Conservation (phyloP, 2,113 vertebrate species). For the Syngnathus typhle region DNA sequence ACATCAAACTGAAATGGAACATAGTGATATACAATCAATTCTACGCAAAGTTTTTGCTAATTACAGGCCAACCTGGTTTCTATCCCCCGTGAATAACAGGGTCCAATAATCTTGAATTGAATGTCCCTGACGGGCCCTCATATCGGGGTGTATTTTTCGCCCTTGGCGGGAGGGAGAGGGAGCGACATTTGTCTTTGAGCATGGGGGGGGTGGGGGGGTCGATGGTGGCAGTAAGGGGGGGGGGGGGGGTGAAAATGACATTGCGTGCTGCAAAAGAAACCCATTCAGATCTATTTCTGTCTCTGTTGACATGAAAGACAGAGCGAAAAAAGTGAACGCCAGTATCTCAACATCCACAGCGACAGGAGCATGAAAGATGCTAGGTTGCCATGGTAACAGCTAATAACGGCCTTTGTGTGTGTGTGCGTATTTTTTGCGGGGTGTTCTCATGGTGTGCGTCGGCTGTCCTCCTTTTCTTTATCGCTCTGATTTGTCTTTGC, state of each 20-base stretch:
- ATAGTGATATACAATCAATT: too few species aligned
- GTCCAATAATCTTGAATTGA: background rate
- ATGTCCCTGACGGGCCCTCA: background rate
- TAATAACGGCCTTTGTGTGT: conserved; percentile 55
- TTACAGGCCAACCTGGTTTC: too few species aligned
- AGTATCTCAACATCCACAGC: conserved; percentile 41
- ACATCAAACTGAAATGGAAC: background rate
- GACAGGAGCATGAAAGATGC: conserved; percentile 52
- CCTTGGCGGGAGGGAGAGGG: background rate
- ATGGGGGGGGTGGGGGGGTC: background rate
- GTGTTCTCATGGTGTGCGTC: conserved; percentile 11
- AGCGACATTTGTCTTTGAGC: conserved; percentile 13
- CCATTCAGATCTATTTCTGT: conserved; percentile 59
- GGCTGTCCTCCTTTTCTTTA: conserved; percentile 38
- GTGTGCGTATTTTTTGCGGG: background rate
- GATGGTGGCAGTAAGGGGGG: background rate
- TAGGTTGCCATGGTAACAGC: conserved; percentile 67
- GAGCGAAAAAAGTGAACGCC: conserved; percentile 34
- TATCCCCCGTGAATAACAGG: too few species aligned
- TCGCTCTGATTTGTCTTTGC: conserved; percentile 2
- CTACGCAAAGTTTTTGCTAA: too few species aligned
- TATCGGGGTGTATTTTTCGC: background rate
- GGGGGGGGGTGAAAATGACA: conserved; percentile 14
- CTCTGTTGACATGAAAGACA: conserved; percentile 45
- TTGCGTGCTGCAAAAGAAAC: conserved; percentile 28